Evolutionary conservation across 2,113 vertebrate species (phyloP).

Genomic region (Dicrurus megarhynchus): DNA sequence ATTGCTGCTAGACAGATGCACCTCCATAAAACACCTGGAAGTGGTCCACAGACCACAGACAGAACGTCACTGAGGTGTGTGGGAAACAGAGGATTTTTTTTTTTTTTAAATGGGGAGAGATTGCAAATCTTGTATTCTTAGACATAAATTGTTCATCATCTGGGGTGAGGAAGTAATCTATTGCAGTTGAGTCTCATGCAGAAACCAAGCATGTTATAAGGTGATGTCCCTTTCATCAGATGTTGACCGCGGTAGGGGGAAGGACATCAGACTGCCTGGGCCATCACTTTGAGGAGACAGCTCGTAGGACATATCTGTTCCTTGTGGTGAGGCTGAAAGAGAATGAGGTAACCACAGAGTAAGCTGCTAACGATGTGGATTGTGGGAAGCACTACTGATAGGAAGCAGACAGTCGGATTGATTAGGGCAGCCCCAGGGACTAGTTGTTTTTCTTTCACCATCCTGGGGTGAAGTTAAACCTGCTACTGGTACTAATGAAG

Average conservation of each 20-base stretch:
- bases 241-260: not conserved
- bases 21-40: constrained; percentile 57
- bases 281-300: not conserved
- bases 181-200: not conserved
- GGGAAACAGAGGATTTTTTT: too few species aligned
- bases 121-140: not conserved
- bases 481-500: constrained; percentile 46
- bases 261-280: not conserved
- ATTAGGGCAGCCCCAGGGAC: not conserved
- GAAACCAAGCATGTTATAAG: not conserved
- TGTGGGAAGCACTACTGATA: constrained; percentile 6
- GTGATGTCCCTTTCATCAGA: not conserved
- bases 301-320: not conserved
- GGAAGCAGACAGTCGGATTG: not conserved
- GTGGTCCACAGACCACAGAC: constrained; percentile 38
- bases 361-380: constrained; percentile 7
- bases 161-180: not conserved
- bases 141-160: not conserved
- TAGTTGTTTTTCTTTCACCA: not conserved
- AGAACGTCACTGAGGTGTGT: not conserved
- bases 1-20: constrained; percentile 14
- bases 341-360: constrained; percentile 15
- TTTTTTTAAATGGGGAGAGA: not conserved
- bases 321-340: not conserved
- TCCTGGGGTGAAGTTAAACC: constrained; percentile 21